Conservation (phyloP, 2,113 vertebrate species). For the Herpetotheres cachinnans region DNA sequence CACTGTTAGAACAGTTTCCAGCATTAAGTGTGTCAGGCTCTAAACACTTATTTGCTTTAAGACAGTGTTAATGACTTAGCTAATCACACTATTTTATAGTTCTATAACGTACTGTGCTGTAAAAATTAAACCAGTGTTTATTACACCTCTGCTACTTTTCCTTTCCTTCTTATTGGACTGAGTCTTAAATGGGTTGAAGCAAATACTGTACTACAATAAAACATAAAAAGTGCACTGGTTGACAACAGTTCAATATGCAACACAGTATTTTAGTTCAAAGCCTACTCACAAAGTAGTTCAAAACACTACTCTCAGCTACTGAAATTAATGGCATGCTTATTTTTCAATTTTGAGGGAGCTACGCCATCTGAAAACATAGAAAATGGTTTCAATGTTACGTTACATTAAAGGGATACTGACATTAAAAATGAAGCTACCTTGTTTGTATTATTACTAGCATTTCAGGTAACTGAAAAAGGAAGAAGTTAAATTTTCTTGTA, state of each 20-base stretch:
- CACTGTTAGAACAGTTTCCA: slow-evolving; percentile 11
- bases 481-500: neutral
- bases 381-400: neutral
- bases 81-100: slow-evolving; percentile 50
- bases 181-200: slow-evolving; percentile 14
- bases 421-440: neutral
- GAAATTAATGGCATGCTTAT: neutral
- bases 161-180: neutral
- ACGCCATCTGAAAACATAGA: neutral
- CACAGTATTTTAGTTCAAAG: neutral
- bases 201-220: neutral
- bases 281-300: neutral
- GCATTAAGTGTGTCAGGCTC: neutral
- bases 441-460: neutral
- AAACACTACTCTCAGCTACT: neutral
- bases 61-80: slow-evolving; percentile 48
- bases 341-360: neutral
- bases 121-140: slow-evolving; percentile 49
- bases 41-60: slow-evolving; percentile 48
- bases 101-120: slow-evolving; percentile 10
- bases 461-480: neutral
- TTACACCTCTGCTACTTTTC: slow-evolving; percentile 2
- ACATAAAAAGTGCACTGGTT: neutral
- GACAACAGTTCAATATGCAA: neutral
- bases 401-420: neutral